These are phyloP conservation scores for Plectus sambesii DNA, from an alignment of 1,140 invertebrate species.

Conservation along the genomic window DNA sequence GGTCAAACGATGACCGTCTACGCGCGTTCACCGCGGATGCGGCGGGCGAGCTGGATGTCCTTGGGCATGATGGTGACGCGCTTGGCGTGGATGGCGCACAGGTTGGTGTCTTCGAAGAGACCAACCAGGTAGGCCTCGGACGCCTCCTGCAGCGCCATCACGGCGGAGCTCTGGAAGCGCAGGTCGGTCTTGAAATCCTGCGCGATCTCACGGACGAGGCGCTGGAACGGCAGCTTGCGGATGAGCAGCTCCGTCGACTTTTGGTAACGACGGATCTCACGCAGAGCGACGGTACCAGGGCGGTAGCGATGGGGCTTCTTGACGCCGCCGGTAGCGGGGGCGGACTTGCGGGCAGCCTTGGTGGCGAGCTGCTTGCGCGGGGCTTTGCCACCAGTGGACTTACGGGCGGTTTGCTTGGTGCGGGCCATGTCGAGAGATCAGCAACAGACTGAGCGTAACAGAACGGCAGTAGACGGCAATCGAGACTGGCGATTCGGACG, in stretches of 20 bases:
- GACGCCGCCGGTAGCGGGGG: conserved; percentile 27
- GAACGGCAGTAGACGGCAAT: no score
- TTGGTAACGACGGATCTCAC: conserved; percentile 55
- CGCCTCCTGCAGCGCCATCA: conserved; percentile 59
- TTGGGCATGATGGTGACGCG: conserved; percentile 90
- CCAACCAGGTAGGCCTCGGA: conserved; percentile 77
- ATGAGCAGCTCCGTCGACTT: conserved; percentile 63
- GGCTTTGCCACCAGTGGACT: conserved; percentile 51
- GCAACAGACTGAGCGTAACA: no score
- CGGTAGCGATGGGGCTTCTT: conserved; percentile 54
- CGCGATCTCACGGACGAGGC: conserved; percentile 60
- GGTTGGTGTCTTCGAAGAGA: conserved; percentile 77
- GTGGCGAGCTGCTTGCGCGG: conserved; percentile 51
- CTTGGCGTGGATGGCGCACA: conserved; percentile 85
- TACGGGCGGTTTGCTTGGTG: conserved; percentile 71
- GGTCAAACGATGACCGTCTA: conserved; percentile 49
- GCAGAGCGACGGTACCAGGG: conserved; percentile 39
- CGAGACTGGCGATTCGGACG: no score
- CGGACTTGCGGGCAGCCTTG: conserved; percentile 55
- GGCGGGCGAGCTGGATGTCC: conserved; percentile 43
- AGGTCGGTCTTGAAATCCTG: conserved; percentile 67
- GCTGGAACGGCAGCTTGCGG: conserved; percentile 51
- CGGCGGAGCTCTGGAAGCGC: conserved; percentile 65
- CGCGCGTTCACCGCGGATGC: conserved; percentile 54
- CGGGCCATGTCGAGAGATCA: conserved; percentile 63